Conservation (phyloP, 2,888 invertebrate genomes). For the Tanytarsus gracilentus region DNA sequence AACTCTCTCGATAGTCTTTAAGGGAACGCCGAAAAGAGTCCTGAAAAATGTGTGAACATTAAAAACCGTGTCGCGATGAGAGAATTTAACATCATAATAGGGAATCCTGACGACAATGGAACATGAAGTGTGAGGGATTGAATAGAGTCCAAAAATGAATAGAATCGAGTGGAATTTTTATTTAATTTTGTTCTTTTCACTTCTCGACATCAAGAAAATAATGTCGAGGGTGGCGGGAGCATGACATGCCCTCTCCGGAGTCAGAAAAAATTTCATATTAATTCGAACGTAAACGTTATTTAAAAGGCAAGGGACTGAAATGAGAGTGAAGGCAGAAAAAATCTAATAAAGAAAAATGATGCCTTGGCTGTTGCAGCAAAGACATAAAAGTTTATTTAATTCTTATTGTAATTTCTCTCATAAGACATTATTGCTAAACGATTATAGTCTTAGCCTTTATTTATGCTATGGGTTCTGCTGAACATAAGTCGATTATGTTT, state of each 20-base stretch:
- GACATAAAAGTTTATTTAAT: slow-evolving; percentile 28
- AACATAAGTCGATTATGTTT: neutral
- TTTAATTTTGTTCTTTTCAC: slow-evolving; percentile 19
- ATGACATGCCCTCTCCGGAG: slow-evolving; percentile 5
- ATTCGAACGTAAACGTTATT: slow-evolving; percentile 27
- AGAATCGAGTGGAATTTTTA: slow-evolving; percentile 18
- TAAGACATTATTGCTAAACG: slow-evolving; percentile 8
- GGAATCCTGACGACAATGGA: neutral
- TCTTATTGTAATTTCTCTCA: slow-evolving; percentile 20
- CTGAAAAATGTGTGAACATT: slow-evolving; percentile 27
- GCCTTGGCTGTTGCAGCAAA: neutral
- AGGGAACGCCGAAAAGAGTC: neutral
- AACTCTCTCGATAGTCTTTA: slow-evolving; percentile 27
- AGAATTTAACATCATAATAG: slow-evolving; percentile 26
- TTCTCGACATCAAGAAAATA: neutral
- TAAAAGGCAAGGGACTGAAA: slow-evolving; percentile 20
- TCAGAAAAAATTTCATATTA: slow-evolving; percentile 17
- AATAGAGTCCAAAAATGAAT: neutral
- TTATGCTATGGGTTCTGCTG: slow-evolving; percentile 7
- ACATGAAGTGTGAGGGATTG: neutral
- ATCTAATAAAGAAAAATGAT: slow-evolving; percentile 27
- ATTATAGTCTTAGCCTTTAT: slow-evolving; percentile 25
- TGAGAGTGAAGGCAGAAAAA: neutral
- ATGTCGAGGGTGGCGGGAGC: slow-evolving; percentile 17
- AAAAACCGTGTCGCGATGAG: slow-evolving; percentile 15